A percentile compares a stretch with the other conserved stretches of the same genome.
Conservation (phyloP, 2,113 vertebrate species). For the Cygnus atratus region DNA sequence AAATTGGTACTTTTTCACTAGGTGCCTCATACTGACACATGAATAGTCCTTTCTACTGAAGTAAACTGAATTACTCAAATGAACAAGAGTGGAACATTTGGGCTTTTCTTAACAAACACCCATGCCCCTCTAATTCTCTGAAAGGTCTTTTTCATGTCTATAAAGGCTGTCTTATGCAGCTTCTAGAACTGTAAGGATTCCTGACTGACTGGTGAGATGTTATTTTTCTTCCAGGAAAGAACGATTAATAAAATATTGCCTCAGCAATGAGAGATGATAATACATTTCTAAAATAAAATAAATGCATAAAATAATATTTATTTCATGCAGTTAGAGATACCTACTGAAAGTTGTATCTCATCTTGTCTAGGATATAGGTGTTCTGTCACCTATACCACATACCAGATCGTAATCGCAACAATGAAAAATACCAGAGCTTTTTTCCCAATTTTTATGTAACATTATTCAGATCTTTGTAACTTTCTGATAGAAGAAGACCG, state of each 20-base stretch:
- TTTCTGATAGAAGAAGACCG: slow-evolving; percentile 26
- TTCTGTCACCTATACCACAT: slow-evolving; percentile 24
- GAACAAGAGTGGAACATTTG: not conserved
- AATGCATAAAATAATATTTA: slow-evolving; percentile 54
- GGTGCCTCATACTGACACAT: not conserved
- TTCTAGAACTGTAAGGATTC: not conserved
- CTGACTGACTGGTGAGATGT: not conserved
- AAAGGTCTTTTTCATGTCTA: not conserved
- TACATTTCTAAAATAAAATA: slow-evolving; percentile 43
- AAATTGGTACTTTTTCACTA: not conserved
- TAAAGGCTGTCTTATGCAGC: not conserved
- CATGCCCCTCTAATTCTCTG: not conserved
- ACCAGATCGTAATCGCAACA: not conserved
- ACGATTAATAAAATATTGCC: slow-evolving; percentile 50
- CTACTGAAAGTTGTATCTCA: slow-evolving; percentile 33
- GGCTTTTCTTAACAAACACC: not conserved
- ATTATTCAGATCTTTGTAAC: slow-evolving; percentile 43
- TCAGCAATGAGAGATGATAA: slow-evolving; percentile 20
- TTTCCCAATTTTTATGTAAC: slow-evolving; percentile 30
- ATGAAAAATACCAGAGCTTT: slow-evolving; percentile 50
- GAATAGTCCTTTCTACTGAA: not conserved
- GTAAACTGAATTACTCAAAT: not conserved
- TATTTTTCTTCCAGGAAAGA: slow-evolving; percentile 30
- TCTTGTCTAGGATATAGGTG: slow-evolving; percentile 25
- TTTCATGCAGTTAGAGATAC: not conserved